Evolutionary conservation across 1,140 invertebrate genomes (phyloP), one percentile per base, ranked within the genome.

Genomic region (Tetramorium simillimum): DNA sequence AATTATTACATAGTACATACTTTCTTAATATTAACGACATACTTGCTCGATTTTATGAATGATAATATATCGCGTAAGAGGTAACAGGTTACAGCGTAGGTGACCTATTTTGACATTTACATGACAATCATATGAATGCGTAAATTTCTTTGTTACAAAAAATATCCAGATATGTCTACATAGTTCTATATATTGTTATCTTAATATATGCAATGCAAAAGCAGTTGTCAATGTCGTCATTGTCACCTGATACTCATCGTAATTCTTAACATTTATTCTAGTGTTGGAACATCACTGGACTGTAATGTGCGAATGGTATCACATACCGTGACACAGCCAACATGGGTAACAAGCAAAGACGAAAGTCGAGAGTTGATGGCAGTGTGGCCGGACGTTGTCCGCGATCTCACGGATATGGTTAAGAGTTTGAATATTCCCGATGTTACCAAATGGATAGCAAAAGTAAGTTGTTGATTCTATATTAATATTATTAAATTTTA

Each of bases 341-440:
- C 96, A 84, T 95, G 96, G 88, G 96, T 96, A 24, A 94, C 95
- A 0, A 97, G 95, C 77, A 98, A 98, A 95, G 97, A 98, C 95
- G 97, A 98, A 94, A 97, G 96, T 92, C 95, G 97, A 84, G 97
- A 98, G 94, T 97, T 99, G 95, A 97, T 98, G 97, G 97, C 97
- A 60, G 94, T 98, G 63, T 98, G 98, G 96, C 98, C 98, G 85
- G 97, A 98, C 94, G 95, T 98, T 90, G 97, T 98, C 58, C 95
- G 97, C 90, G 98, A 98, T 94, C 95, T 98, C 72, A 98, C 97
- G 4, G 97, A 97, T 90, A 96, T 96, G 96, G 96, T 87, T 96
- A 97, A 89, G 95, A 97, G 9, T 92, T 96, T 96, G 37, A 97
- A 98, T 91, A 96, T 97, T 93, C 96, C 97, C 21, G 97, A 98